Percentiles rank a stretch among this genome's conserved stretches.
These are phyloP conservation scores for Aphaenogaster rudis DNA, from an alignment of 1,140 invertebrate species.

Conservation along the genomic window DNA sequence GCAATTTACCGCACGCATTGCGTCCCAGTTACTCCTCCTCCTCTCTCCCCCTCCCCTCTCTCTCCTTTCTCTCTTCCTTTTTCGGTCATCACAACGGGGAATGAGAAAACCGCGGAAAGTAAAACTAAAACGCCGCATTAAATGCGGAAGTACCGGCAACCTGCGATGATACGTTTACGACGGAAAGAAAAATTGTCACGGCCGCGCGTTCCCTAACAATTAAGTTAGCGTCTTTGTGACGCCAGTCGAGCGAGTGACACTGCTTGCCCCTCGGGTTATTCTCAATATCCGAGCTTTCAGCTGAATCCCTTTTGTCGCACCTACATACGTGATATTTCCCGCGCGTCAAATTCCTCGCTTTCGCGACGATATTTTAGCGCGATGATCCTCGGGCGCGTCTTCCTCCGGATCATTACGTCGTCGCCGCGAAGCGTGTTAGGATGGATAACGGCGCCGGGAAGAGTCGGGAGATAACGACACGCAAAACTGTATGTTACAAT, in stretches of 20 bases:
- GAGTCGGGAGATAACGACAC: background rate
- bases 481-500: background rate
- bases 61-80: background rate
- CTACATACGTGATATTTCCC: slow-evolving; percentile 35
- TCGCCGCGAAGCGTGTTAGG: background rate
- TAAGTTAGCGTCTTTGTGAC: slow-evolving; percentile 48
- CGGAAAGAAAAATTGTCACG: slow-evolving; percentile 47
- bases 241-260: slow-evolving; percentile 10
- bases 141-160: slow-evolving; percentile 15
- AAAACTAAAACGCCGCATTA: slow-evolving; percentile 31
- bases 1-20: slow-evolving; percentile 37
- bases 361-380: slow-evolving; percentile 37
- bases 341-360: slow-evolving; percentile 41
- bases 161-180: slow-evolving; percentile 36
- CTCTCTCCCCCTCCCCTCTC: background rate
- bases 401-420: slow-evolving; percentile 43
- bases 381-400: slow-evolving; percentile 23
- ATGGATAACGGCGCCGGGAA: background rate
- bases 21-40: background rate
- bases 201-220: slow-evolving; percentile 6
- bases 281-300: slow-evolving; percentile 56
- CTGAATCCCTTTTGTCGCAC: slow-evolving; percentile 17
- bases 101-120: background rate
- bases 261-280: slow-evolving; percentile 6
- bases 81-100: background rate